These are phyloP conservation scores for Platichthys stellatus DNA, from an alignment of 2,113 vertebrate genomes.

Conservation along the genomic window DNA sequence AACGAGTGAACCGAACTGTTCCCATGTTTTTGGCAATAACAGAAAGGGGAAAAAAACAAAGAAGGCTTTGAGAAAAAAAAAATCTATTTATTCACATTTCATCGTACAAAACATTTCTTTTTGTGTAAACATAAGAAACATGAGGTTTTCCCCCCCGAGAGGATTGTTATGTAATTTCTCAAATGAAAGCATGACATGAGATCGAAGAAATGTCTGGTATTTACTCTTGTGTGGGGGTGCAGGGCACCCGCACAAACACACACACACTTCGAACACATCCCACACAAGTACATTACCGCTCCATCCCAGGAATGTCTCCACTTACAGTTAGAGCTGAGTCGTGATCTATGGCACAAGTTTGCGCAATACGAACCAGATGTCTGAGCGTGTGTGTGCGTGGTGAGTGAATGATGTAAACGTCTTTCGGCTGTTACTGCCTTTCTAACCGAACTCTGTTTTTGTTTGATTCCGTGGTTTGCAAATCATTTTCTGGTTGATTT, in stretches of 20 bases:
- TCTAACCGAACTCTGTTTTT: not conserved
- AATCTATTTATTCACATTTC: constrained; percentile 45
- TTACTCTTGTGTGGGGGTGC: not conserved
- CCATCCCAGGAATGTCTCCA: not conserved
- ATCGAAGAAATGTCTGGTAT: constrained; percentile 23
- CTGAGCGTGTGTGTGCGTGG: not conserved
- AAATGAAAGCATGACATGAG: constrained; percentile 5
- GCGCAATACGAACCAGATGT: constrained; percentile 17
- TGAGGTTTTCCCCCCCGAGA: not conserved
- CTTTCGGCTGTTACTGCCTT: not conserved
- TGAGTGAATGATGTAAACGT: not conserved
- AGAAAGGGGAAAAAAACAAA: not conserved
- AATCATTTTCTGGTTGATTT: too few relatives aligned
- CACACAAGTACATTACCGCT: not conserved
- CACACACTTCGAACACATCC: not conserved
- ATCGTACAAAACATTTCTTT: not conserved
- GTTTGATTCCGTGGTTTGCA: not conserved
- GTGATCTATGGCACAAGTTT: not conserved
- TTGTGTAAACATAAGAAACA: constrained; percentile 8
- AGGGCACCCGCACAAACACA: not conserved
- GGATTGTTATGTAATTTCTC: constrained; percentile 7
- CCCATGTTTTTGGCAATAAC: not conserved
- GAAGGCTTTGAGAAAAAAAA: not conserved
- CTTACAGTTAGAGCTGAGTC: constrained; percentile 32
- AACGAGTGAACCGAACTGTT: not conserved